phyloP scores from a whole-genome alignment of 1,140 invertebrate genomes.

The Dinoponera quadriceps region DNA sequence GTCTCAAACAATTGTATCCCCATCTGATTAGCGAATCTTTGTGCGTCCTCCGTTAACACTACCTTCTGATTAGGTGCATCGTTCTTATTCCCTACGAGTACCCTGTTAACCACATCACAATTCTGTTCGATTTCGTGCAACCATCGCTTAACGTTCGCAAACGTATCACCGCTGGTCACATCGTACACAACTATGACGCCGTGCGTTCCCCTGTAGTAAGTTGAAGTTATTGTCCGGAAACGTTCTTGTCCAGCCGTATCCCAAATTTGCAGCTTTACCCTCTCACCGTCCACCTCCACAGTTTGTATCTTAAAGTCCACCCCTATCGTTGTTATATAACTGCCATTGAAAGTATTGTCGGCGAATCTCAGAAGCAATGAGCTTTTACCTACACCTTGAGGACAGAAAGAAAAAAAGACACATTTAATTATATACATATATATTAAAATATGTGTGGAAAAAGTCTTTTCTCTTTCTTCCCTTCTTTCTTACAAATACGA shows the following conservation, averaged over 20 bases:
- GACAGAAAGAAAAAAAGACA: conserved; percentile 60
- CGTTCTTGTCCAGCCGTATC: conserved; percentile 97
- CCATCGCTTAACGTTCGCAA: conserved; percentile 99
- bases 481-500: no score
- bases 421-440: not conserved
- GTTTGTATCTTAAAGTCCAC: conserved; percentile 99
- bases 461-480: not conserved
- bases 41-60: conserved; percentile 98
- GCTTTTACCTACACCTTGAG: conserved; percentile 98
- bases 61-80: conserved; percentile 98
- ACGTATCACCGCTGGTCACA: conserved; percentile 99
- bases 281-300: conserved; percentile 96
- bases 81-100: conserved; percentile 99
- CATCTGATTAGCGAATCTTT: conserved; percentile 98
- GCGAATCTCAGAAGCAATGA: conserved; percentile 98
- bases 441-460: conserved; percentile 6
- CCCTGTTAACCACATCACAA: conserved; percentile 99
- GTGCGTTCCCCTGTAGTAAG: conserved; percentile 99
- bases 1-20: conserved; percentile 99
- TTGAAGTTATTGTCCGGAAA: conserved; percentile 97
- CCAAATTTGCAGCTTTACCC: conserved; percentile 99
- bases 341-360: conserved; percentile 99
- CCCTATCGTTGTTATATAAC: conserved; percentile 99
- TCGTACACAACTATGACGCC: conserved; percentile 99
- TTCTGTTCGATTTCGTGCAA: conserved; percentile 99